Evolutionary conservation across 2,888 invertebrate genomes (phyloP).

Genomic region (Tigriopus californicus): DNA sequence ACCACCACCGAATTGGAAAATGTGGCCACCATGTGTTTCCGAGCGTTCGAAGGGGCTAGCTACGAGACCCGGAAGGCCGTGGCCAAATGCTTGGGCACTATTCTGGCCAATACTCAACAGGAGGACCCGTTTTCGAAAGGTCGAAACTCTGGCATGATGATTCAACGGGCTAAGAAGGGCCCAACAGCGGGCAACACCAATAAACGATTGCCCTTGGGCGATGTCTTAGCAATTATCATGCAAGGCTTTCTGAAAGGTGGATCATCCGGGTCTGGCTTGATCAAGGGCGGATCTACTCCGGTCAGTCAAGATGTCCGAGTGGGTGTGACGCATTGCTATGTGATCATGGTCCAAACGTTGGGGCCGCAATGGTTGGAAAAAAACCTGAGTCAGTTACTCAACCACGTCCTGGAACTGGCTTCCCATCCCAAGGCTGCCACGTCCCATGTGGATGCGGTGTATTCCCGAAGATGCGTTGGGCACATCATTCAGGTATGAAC

Average conservation of each 20-base stretch:
- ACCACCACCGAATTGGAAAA: constrained; percentile 78
- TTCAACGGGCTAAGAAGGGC: background rate
- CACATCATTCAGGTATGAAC: constrained; percentile 60
- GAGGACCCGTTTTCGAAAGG: constrained; percentile 21
- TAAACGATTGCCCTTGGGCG: constrained; percentile 51
- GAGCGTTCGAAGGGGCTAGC: constrained; percentile 76
- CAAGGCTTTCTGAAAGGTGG: constrained; percentile 87
- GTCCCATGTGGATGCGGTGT: constrained; percentile 91
- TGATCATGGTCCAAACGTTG: constrained; percentile 79
- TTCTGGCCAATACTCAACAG: constrained; percentile 67
- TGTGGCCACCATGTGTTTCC: constrained; percentile 70
- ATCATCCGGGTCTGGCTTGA: constrained; percentile 73
- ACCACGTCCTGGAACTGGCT: constrained; percentile 70
- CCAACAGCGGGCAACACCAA: background rate
- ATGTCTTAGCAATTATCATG: constrained; percentile 73
- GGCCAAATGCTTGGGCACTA: constrained; percentile 69
- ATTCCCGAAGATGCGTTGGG: constrained; percentile 89
- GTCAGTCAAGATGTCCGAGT: constrained; percentile 89
- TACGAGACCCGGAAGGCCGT: constrained; percentile 81
- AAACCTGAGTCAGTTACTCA: constrained; percentile 64
- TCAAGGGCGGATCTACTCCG: constrained; percentile 67
- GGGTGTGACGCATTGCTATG: constrained; percentile 90
- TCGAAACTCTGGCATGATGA: background rate
- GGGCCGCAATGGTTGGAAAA: constrained; percentile 88
- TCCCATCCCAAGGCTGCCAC: constrained; percentile 88